Percentiles rank a stretch among this genome's conserved stretches.
Evolutionary conservation across 2,113 vertebrate genomes (phyloP).

Genomic region (Channa maculata): DNA sequence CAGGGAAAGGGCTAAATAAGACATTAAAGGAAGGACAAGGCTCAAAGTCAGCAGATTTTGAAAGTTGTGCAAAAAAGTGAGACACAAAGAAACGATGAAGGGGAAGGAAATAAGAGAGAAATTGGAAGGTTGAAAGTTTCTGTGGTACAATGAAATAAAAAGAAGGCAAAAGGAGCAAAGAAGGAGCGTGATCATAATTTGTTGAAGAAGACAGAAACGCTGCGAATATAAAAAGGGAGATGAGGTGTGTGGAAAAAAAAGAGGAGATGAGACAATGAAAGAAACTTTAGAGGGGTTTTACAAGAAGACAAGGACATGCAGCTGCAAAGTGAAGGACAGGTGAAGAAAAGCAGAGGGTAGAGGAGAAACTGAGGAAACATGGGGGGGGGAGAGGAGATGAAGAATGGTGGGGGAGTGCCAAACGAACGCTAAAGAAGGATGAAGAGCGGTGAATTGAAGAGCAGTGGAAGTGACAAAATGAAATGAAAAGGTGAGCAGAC

Average conservation of each 20-base stretch:
- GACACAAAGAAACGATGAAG: no score
- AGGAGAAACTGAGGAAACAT: background rate
- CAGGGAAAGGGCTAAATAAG: background rate
- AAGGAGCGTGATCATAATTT: background rate
- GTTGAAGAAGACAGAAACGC: background rate
- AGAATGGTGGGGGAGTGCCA: no score
- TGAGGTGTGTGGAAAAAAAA: background rate
- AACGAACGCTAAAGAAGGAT: background rate
- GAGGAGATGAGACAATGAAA: background rate
- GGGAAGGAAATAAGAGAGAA: background rate
- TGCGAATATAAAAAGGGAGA: background rate
- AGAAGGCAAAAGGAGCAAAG: background rate
- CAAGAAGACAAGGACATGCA: background rate
- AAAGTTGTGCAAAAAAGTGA: background rate
- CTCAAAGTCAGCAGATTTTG: conserved; percentile 3
- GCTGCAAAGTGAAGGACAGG: background rate
- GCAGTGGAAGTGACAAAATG: background rate
- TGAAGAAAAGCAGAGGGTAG: background rate
- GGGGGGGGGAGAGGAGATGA: background rate
- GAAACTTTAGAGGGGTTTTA: background rate
- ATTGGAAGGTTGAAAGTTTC: background rate
- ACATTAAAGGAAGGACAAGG: background rate
- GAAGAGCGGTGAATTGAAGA: background rate
- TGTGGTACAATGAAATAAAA: no score
- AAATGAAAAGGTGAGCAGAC: background rate